These are phyloP conservation scores for Platycheirus rosarum DNA, from an alignment of 2,888 invertebrate species.

Conservation along the genomic window DNA sequence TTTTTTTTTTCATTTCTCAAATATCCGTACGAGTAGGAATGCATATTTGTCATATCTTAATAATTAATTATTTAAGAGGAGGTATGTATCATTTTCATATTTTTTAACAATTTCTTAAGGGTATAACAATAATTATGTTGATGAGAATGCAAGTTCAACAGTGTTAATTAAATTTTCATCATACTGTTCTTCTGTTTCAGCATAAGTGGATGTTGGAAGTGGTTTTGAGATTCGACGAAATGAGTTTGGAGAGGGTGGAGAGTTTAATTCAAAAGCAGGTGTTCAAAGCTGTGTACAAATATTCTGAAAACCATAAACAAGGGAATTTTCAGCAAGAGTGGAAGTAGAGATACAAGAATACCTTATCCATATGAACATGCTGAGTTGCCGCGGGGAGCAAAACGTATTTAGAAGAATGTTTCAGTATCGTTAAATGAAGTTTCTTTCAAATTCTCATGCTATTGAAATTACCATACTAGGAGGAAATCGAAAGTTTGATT, in stretches of 20 bases:
- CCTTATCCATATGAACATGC: no score
- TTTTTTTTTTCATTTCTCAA: neutral
- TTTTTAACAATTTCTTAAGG: conserved; percentile 9
- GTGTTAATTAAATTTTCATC: conserved; percentile 56
- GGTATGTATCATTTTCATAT: neutral
- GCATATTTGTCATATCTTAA: conserved; percentile 16
- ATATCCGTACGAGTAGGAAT: neutral
- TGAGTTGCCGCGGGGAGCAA: no score
- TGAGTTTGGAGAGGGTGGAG: no score
- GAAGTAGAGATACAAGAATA: no score
- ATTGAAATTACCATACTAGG: no score
- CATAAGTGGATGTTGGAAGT: neutral
- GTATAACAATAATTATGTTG: no score
- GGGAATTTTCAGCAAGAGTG: neutral
- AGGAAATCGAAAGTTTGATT: no score
- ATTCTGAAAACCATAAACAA: neutral
- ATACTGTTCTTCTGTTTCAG: conserved; percentile 7
- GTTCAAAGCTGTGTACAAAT: neutral
- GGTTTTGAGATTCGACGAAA: conserved; percentile 11
- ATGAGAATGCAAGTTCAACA: neutral
- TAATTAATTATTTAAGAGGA: conserved; percentile 9
- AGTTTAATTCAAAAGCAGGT: no score
- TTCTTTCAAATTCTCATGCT: no score
- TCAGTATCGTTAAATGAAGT: no score
- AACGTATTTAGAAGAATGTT: no score